Percentiles rank a stretch among this genome's conserved stretches.
Conservation (phyloP, 1,140 invertebrate genomes). For the Matsumurasca onukii region DNA sequence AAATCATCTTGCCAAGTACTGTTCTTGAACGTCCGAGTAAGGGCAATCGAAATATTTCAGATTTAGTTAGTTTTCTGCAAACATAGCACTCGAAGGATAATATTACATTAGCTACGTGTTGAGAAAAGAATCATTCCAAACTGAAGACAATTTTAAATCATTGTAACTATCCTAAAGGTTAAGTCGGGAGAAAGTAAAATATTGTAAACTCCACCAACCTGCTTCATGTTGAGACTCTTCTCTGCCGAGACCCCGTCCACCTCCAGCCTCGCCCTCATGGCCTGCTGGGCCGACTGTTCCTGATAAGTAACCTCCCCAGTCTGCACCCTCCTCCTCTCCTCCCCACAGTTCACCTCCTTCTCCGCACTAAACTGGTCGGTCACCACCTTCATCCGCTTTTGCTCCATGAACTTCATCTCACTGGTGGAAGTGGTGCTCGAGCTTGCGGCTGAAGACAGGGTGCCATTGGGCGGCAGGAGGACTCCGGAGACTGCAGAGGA, state of each 20-base stretch:
- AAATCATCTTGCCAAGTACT: too few relatives aligned
- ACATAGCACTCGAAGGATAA: too few relatives aligned
- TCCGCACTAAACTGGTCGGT: slow-evolving; percentile 81
- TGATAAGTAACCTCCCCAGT: slow-evolving; percentile 78
- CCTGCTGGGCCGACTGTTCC: slow-evolving; percentile 61
- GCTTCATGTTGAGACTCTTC: slow-evolving; percentile 68
- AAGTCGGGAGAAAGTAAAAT: too few relatives aligned
- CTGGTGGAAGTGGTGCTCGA: slow-evolving; percentile 50
- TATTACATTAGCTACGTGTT: too few relatives aligned
- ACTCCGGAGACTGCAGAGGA: slow-evolving; percentile 49
- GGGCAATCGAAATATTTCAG: too few relatives aligned
- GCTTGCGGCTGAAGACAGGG: slow-evolving; percentile 51
- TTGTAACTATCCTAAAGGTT: too few relatives aligned
- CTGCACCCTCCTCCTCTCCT: slow-evolving; percentile 75
- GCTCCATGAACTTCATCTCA: slow-evolving; percentile 75
- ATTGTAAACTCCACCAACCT: too few relatives aligned
- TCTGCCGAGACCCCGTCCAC: slow-evolving; percentile 74
- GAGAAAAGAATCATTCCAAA: too few relatives aligned
- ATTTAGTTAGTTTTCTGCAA: too few relatives aligned
- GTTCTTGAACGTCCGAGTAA: too few relatives aligned
- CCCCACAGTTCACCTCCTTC: slow-evolving; percentile 67
- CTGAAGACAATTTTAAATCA: too few relatives aligned
- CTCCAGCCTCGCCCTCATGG: slow-evolving; percentile 64
- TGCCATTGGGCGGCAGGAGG: slow-evolving; percentile 39
- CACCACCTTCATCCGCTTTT: slow-evolving; percentile 74